Evolutionary conservation across 2,113 vertebrate species (phyloP), one percentile per base, ranked within the genome.

Genomic region (Amia ocellicauda): DNA sequence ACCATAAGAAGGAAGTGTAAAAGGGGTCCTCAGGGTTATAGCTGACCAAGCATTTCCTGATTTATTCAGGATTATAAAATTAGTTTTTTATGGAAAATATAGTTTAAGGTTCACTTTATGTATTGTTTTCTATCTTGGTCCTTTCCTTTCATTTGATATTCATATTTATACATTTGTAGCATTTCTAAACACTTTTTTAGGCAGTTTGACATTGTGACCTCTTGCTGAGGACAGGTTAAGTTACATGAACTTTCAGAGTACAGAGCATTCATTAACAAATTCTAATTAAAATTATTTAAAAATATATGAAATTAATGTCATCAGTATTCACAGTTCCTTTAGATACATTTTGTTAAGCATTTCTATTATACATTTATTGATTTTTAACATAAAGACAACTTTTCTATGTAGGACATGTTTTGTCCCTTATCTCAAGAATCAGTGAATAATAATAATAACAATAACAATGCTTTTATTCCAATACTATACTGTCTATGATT

Each of bases 351-450:
- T 59, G 20, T 1, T 2, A 28, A 28, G 7, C 42, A 42, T 9
- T 42, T 43, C 16, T 42, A 59, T 59, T 27, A 47, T 60, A 17
- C 1, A 57, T 57, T 31, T 57, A 26, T 57, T 57, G 13, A 31
- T 57, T 57, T 57, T 57, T 57, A 17, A 31, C 54, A 16, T 17
- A 57, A 57, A 57, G 16, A 31, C 5, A 17, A 57, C 54, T 57
- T 57, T 57, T 57, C 26, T 16, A 31, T 31, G 26, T 57, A 57
- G 54, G 27, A 36, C 54, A 57, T 53, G 51, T 53, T 57, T 57
- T 57, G 54, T 57, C 17, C 54, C 54, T 31, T 31, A 31, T 57
- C 54, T 29, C 27, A 57, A 31, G 26, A 56, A 56, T 57, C 27
- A 57, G 54, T 57, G n/a, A n/a, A n/a, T n/a, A n/a, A n/a, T n/a